phyloP scores from a whole-genome alignment of 2,888 invertebrate species.

The Myopa testacea region DNA sequence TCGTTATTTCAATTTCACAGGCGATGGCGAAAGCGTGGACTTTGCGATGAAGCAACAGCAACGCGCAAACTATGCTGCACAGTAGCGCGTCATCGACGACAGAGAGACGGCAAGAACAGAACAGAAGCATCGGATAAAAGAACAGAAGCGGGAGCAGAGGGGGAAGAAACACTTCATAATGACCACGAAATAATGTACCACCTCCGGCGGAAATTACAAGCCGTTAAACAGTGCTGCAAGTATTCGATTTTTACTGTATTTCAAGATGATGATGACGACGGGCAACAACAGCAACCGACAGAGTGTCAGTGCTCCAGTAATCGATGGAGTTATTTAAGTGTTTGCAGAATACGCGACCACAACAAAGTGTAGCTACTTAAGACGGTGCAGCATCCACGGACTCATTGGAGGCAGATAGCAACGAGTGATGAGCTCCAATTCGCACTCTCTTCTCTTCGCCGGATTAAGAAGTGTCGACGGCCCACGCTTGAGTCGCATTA shows the following conservation, averaged over 20 bases:
- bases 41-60: not conserved
- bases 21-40: not conserved
- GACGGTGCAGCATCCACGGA: too few relatives aligned
- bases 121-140: not conserved
- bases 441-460: too few relatives aligned
- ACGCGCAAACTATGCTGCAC: too few relatives aligned
- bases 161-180: too few relatives aligned
- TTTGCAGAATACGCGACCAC: not conserved
- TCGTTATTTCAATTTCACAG: slow-evolving; percentile 2
- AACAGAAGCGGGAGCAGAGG: not conserved
- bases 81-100: too few relatives aligned
- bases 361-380: too few relatives aligned
- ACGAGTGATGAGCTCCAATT: too few relatives aligned
- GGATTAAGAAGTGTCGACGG: too few relatives aligned
- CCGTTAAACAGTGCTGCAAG: not conserved
- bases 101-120: not conserved
- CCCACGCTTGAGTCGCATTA: not conserved
- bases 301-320: not conserved
- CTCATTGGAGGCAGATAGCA: too few relatives aligned
- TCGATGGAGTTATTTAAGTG: not conserved
- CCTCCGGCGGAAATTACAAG: too few relatives aligned
- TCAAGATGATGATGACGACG: too few relatives aligned
- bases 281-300: not conserved
- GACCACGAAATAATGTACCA: too few relatives aligned
- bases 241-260: not conserved